Conservation (phyloP, 1,140 invertebrate species). For the Drosophila serrata region DNA sequence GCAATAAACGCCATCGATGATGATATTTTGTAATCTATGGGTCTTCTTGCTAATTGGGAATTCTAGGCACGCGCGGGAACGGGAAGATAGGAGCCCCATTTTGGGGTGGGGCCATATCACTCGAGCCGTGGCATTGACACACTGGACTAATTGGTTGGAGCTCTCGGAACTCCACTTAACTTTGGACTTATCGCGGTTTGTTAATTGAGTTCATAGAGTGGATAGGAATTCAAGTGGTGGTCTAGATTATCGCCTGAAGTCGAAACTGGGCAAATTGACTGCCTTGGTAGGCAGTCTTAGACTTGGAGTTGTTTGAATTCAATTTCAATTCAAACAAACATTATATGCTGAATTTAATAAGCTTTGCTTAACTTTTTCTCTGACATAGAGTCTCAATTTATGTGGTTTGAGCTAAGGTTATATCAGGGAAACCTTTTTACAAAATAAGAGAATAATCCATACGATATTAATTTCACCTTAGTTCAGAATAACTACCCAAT, state of each 20-base stretch:
- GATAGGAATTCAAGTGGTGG: slow-evolving; percentile 9
- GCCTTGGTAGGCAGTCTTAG: background rate
- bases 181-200: slow-evolving; percentile 31
- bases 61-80: background rate
- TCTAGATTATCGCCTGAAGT: slow-evolving; percentile 13
- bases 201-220: slow-evolving; percentile 34
- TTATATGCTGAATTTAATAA: too few relatives aligned
- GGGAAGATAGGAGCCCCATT: background rate
- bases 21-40: slow-evolving; percentile 39
- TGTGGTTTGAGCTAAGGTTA: too few relatives aligned
- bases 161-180: slow-evolving; percentile 6
- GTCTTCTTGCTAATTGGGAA: slow-evolving; percentile 17
- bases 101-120: background rate
- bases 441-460: background rate
- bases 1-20: slow-evolving; percentile 34
- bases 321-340: too few relatives aligned
- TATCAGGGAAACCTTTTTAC: too few relatives aligned
- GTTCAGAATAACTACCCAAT: background rate
- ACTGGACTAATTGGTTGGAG: slow-evolving; percentile 19
- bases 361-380: too few relatives aligned
- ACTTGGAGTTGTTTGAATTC: background rate
- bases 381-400: too few relatives aligned
- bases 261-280: too few relatives aligned
- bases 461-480: background rate
- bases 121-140: slow-evolving; percentile 33